These are phyloP conservation scores for Iselma pallidipennis DNA, from an alignment of 2,888 invertebrate genomes.

Conservation along the genomic window DNA sequence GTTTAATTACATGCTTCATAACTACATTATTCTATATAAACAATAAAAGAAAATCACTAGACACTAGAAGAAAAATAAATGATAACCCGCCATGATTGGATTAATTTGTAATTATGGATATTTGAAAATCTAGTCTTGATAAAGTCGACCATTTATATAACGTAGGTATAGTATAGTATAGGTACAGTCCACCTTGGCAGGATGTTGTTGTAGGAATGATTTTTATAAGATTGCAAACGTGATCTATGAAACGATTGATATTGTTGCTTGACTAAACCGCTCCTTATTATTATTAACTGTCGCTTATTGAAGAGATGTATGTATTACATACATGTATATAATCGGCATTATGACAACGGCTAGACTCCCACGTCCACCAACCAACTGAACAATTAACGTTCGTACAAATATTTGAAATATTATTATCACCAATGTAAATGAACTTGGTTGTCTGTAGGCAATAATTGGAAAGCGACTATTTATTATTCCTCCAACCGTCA, in stretches of 20 bases:
- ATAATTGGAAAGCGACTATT: constrained; percentile 54
- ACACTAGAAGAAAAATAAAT: neutral
- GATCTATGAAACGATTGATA: constrained; percentile 1
- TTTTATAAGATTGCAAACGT: neutral
- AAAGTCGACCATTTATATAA: neutral
- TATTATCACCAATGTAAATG: constrained; percentile 53
- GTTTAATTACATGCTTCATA: constrained; percentile 13
- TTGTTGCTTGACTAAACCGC: neutral
- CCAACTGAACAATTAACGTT: constrained; percentile 46
- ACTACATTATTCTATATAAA: constrained; percentile 13
- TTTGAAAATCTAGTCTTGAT: constrained; percentile 4
- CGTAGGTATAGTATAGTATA: too few species aligned
- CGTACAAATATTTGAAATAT: constrained; percentile 55
- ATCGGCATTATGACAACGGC: neutral
- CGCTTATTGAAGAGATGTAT: neutral
- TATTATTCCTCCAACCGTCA: constrained; percentile 49
- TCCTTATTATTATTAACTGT: neutral
- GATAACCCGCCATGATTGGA: constrained; percentile 10
- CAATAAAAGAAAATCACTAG: neutral
- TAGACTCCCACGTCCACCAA: constrained; percentile 33
- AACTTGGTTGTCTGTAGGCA: constrained; percentile 49
- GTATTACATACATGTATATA: neutral
- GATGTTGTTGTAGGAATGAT: neutral
- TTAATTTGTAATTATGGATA: constrained; percentile 16
- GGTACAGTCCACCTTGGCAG: neutral